Conservation (phyloP, 1,140 invertebrate genomes). For the Lepidurus couesii region DNA sequence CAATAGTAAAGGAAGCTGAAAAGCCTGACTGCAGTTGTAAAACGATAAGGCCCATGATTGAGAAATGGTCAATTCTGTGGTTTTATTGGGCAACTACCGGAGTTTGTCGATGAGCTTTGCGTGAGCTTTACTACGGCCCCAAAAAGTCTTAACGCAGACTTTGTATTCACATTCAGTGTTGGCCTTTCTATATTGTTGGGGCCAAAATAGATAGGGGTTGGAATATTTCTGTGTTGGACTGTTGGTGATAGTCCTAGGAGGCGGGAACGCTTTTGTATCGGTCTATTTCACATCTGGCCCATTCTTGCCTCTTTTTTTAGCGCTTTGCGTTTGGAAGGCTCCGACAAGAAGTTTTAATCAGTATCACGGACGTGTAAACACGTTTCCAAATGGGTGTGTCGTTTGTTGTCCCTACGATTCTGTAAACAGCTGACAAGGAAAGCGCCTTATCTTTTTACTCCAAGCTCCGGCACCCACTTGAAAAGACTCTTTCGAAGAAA, state of each 20-base stretch:
- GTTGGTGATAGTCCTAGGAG: not conserved
- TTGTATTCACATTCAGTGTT: not conserved
- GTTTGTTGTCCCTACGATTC: conserved; percentile 16
- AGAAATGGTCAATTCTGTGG: conserved; percentile 10
- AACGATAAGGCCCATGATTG: conserved; percentile 21
- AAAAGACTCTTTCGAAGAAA: not conserved
- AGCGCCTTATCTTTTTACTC: not conserved
- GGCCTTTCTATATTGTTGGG: not conserved
- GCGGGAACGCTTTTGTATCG: not conserved
- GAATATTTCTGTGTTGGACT: not conserved
- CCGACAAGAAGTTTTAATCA: conserved; percentile 10
- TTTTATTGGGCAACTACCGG: conserved; percentile 14
- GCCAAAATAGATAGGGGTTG: not conserved
- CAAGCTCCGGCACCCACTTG: not conserved
- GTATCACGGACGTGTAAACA: conserved; percentile 10
- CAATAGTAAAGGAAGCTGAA: not conserved
- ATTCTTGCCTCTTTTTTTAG: not conserved
- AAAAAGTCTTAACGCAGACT: not conserved
- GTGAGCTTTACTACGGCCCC: not conserved
- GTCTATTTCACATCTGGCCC: conserved; percentile 3
- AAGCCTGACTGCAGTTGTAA: not conserved
- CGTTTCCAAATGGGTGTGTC: conserved; percentile 9
- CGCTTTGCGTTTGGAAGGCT: not conserved
- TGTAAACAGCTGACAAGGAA: conserved; percentile 8
- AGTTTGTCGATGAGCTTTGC: conserved; percentile 19